Base-by-base conservation (phyloP, 1,140 invertebrate genomes). In the Solen grandis region DNA sequence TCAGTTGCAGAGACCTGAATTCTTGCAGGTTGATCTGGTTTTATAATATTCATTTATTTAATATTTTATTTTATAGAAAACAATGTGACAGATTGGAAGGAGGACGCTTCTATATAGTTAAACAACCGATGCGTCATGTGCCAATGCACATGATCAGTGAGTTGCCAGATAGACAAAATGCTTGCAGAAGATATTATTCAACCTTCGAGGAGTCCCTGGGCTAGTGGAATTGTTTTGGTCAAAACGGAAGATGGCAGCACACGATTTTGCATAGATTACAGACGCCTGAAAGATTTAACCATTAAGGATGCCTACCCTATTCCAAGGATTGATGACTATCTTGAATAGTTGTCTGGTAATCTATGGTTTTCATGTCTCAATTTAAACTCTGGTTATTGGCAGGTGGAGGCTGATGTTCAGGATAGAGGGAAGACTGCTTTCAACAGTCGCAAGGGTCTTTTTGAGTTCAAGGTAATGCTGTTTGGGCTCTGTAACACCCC, bases 361-460 rank as follows among this genome's bases (percentile, higher is more conserved):
- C 62, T 72, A 33, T 83, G 38, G 46, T 89, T 87, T 46, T 78
- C 50, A 19, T 73, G 50, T 13, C 35, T 87, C 4, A 83, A 87
- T 66, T 50, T 88, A 13, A 59, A 13, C n/a, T 72, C 19, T 27
- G 90, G 90, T 10, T 92, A 78, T 74, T 90, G 90, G 90, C 93
- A 93, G 70, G 80, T 93, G 4, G 69, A 65, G 38, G 69, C 94
- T 14, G 65, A 89, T 8, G 16, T 72, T 16, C 70, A 84, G 2
- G 88, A 90, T 62, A 88, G 75, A 13, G 50, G 89, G 29, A 91
- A 92, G 66, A 93, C 93, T 0, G 83, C 87, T 2, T 86, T 88
- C 60, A n/a, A 33, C 14, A 83, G 76, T 19, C 52, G 46, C 27
- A n/a, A 50, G 10, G 84, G 80, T 0, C n/a, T 81, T 16, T 86